A percentile compares a stretch with the other conserved stretches of the same genome.
Evolutionary conservation across 2,888 invertebrate species (phyloP).

Genomic region (Nezara viridula): DNA sequence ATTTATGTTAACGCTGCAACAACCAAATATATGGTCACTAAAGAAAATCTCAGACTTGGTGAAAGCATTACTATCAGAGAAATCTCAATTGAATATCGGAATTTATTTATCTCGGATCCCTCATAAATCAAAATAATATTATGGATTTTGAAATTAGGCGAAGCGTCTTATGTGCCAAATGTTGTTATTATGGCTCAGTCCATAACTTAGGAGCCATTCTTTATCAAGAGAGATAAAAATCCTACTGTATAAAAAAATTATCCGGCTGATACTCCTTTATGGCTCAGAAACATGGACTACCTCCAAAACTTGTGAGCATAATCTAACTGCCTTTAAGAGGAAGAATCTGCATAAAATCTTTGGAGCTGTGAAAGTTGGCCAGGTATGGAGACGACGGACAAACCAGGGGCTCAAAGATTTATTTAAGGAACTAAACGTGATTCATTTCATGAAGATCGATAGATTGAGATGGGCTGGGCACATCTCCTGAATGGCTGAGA

Average conservation of each 20-base stretch:
- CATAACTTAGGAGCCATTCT: neutral
- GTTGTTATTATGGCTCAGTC: constrained; percentile 20
- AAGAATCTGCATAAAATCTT: neutral
- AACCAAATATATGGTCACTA: neutral
- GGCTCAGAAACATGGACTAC: constrained; percentile 23
- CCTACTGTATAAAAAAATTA: neutral
- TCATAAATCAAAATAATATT: neutral
- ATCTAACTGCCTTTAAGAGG: neutral
- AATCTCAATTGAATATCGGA: no score
- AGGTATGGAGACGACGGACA: no score
- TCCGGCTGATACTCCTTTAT: constrained; percentile 5
- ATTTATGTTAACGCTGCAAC: neutral
- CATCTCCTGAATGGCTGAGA: no score
- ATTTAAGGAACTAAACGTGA: neutral
- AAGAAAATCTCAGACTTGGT: neutral
- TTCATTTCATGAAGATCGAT: no score
- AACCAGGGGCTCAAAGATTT: neutral
- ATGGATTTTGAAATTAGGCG: neutral
- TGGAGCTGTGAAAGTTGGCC: no score
- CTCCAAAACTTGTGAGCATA: neutral
- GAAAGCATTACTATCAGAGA: neutral
- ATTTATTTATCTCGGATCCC: no score
- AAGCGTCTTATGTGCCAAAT: neutral
- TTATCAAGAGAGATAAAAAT: neutral
- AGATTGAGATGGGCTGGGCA: no score